Conservation (phyloP, 2,113 vertebrate species). For the Myiagra hebetior region DNA sequence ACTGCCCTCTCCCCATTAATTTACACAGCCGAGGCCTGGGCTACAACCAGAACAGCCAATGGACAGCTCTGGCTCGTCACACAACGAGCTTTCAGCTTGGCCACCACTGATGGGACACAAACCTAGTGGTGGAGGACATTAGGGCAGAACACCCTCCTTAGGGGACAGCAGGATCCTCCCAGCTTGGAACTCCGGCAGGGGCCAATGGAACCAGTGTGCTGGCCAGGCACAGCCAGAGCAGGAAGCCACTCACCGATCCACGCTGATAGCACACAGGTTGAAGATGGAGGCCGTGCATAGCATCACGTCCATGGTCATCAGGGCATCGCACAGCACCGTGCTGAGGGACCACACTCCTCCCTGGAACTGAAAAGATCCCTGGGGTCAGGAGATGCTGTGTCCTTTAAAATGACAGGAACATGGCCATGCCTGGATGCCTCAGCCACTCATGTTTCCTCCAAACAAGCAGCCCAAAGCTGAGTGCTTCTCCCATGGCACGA, state of each 20-base stretch:
- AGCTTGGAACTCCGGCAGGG: fast-evolving
- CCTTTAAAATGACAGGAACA: not conserved
- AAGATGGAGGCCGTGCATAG: conserved; percentile 94
- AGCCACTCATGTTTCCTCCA: not conserved
- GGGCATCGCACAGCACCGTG: conserved; percentile 80
- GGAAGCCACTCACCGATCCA: conserved; percentile 82
- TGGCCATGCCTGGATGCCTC: fast-evolving
- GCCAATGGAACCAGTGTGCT: not conserved
- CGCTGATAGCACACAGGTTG: conserved; percentile 92
- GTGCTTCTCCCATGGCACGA: fast-evolving
- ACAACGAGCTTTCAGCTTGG: not conserved
- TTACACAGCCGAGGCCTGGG: not conserved
- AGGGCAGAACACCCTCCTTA: not conserved
- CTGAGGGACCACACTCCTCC: conserved; percentile 87
- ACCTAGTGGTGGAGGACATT: no score
- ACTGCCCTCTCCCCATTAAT: not conserved
- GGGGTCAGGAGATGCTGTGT: not conserved
- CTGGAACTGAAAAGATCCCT: conserved; percentile 79
- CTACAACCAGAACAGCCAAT: not conserved
- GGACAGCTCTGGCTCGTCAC: not conserved
- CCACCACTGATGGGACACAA: not conserved
- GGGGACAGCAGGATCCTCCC: not conserved
- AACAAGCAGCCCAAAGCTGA: not conserved
- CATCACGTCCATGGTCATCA: conserved; percentile 96
- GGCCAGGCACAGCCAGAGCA: not conserved